These are phyloP conservation scores for Lindbergichthys nudifrons DNA, from an alignment of 2,797 vertebrate genomes.

Conservation along the genomic window DNA sequence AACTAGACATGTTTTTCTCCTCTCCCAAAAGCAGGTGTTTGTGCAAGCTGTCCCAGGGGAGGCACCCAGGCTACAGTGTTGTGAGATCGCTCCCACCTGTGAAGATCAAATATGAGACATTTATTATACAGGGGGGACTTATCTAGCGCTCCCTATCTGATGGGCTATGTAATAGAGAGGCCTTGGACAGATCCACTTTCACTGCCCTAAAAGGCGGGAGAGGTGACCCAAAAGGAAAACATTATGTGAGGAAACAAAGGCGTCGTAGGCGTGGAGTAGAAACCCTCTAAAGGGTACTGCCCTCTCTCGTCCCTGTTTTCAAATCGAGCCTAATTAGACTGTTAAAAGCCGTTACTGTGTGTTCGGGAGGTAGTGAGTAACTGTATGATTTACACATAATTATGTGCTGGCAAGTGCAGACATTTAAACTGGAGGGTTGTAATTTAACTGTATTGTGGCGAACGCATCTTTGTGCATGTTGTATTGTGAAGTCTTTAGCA, in stretches of 20 bases:
- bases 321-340: slow-evolving; percentile 54
- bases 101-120: slow-evolving; percentile 86
- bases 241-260: slow-evolving; percentile 84
- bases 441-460: slow-evolving; percentile 48
- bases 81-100: slow-evolving; percentile 83
- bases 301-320: slow-evolving; percentile 58
- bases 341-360: slow-evolving; percentile 44
- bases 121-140: slow-evolving; percentile 85
- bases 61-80: slow-evolving; percentile 56
- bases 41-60: slow-evolving; percentile 73
- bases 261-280: slow-evolving; percentile 71
- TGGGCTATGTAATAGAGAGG: slow-evolving; percentile 84
- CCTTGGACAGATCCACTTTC: slow-evolving; percentile 81
- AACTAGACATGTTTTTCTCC: slow-evolving; percentile 43
- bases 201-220: slow-evolving; percentile 83
- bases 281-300: slow-evolving; percentile 68
- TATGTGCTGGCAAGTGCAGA: slow-evolving; percentile 39
- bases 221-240: slow-evolving; percentile 87
- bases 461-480: slow-evolving; percentile 32
- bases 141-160: slow-evolving; percentile 82
- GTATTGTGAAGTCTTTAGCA: slow-evolving; percentile 47
- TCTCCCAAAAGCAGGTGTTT: slow-evolving; percentile 68
- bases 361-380: slow-evolving; percentile 37
- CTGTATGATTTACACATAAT: slow-evolving; percentile 58
- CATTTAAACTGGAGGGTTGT: slow-evolving; percentile 34